Evolutionary conservation across 2,113 vertebrate genomes (phyloP).

Genomic region (Phyllopteryx taeniolatus): DNA sequence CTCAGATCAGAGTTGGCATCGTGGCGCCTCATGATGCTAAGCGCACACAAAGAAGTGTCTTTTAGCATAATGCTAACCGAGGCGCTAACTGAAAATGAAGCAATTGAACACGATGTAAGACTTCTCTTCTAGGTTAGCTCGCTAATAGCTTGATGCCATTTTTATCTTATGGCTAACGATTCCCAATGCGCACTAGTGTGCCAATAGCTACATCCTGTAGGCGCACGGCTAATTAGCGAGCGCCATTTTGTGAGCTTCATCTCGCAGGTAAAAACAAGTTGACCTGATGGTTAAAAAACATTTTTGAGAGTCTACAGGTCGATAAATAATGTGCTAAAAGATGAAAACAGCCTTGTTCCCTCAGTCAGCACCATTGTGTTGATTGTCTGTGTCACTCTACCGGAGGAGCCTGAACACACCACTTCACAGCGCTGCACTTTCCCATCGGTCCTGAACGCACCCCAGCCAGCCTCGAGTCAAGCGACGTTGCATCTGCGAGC

Average conservation of each 20-base stretch:
- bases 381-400: slow-evolving; percentile 45
- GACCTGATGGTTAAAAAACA: background rate
- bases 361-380: slow-evolving; percentile 61
- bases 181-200: background rate
- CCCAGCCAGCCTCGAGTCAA: background rate
- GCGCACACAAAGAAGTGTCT: background rate
- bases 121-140: background rate
- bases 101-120: background rate
- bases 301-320: slow-evolving; percentile 38
- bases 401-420: slow-evolving; percentile 36
- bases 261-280: background rate
- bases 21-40: background rate
- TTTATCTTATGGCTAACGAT: background rate
- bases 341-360: slow-evolving; percentile 85
- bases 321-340: slow-evolving; percentile 49
- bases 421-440: background rate
- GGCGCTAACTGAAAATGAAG: background rate
- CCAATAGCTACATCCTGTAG: background rate
- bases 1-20: background rate
- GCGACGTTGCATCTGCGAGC: slow-evolving; percentile 4
- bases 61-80: background rate
- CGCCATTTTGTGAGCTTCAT: too few relatives aligned
- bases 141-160: background rate
- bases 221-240: background rate
- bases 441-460: slow-evolving; percentile 12